Evolutionary conservation across 2,888 invertebrate species (phyloP), one percentile per base, ranked within the genome.

Genomic region (Nemapogon koenigi): DNA sequence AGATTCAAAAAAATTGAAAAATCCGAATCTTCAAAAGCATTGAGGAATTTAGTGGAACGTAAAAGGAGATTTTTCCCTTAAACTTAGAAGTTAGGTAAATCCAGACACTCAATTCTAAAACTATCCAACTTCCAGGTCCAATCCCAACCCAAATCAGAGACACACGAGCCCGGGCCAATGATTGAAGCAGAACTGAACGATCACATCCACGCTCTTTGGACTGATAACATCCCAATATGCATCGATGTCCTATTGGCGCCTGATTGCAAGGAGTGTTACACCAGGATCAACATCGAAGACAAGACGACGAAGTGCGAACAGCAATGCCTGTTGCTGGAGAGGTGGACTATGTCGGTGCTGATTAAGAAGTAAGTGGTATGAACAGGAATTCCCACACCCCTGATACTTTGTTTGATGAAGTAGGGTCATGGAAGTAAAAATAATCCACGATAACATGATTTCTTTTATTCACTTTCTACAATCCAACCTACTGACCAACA

Each of bases 231-330:
- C 42, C 89, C 90, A 1, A 75, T 92, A 52, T 90, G 90, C 62
- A 85, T 94, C 43, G 92, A 93, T 68, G 91, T 76, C 43, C 69
- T 91, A 41, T 76, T 93, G 42, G 87, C 87, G 45, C 87, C 90
- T 31, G 82, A 85, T 47, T 93, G 92, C 67, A 68, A 76, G 41
- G 83, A 85, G 46, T 93, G 92, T 68, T 76, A 80, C 43, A 48
- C 57, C 26, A 50, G 60, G 22, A 47, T 63, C 46, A 55, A 51
- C 45, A 53, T 59, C 4, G 42, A 46, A 25, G 62, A 70, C 47
- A 52, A 59, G 29, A 67, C 68, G 42, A 63, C 73, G 35, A 59
- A 76, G 31, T 62, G 52, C 48, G 68, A 70, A 46, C 56, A 53
- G 45, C 73, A 85, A 53, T 62, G 82, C 48, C 68, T 90, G 48